phyloP scores from a whole-genome alignment of 2,113 vertebrate genomes.

The Bubo blakistoni region DNA sequence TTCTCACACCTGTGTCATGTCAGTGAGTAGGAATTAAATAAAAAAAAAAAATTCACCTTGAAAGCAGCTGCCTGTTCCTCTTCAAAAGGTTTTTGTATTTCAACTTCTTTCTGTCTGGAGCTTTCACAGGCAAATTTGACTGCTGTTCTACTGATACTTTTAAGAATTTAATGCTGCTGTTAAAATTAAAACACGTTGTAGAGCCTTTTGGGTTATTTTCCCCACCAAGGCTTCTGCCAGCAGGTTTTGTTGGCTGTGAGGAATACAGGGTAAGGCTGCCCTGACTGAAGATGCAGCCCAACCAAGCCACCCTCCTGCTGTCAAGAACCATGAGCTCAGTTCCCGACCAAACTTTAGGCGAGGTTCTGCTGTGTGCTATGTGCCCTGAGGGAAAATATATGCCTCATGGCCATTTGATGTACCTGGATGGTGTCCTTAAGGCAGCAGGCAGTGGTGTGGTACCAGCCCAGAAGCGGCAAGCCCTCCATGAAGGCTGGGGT shows the following conservation, averaged over 20 bases:
- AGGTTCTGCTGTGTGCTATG: not conserved
- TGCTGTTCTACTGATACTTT: not conserved
- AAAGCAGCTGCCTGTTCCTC: not conserved
- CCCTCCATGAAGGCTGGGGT: not conserved
- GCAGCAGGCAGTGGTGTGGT: not conserved
- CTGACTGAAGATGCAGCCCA: not conserved
- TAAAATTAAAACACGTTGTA: not conserved
- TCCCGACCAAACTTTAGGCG: not conserved
- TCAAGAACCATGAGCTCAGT: not conserved
- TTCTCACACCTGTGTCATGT: not conserved
- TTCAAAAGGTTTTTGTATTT: not conserved
- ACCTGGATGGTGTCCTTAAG: not conserved
- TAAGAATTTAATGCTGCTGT: not conserved
- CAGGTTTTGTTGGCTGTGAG: not conserved
- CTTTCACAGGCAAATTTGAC: not conserved
- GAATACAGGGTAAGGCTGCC: not conserved
- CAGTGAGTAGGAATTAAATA: not conserved
- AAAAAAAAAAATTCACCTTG: not conserved
- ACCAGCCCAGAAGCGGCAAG: not conserved
- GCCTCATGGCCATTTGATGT: not conserved
- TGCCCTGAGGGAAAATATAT: not conserved
- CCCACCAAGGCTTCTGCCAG: not conserved
- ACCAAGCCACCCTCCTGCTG: rapidly evolving
- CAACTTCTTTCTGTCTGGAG: not conserved
- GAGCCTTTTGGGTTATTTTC: not conserved